Base-by-base conservation (phyloP, 2,797 vertebrate genomes). In the Lutjanus argentimaculatus region DNA sequence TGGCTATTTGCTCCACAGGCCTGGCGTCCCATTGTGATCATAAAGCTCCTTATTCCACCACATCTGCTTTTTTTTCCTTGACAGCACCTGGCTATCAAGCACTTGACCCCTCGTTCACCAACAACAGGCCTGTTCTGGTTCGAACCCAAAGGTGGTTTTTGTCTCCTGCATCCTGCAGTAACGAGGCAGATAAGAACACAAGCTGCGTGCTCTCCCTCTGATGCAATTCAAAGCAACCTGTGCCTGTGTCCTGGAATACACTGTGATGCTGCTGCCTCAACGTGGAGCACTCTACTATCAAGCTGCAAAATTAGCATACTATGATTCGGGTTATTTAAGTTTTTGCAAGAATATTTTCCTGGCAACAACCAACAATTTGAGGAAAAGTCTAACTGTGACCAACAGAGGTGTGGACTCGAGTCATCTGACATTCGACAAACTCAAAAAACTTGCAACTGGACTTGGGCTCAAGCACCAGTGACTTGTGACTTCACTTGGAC, bases 211-310 rank as follows among this genome's bases (percentile, higher is more conserved):
- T 89, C 62, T 85, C 15, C 21, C 83, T 92, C 86, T 92, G 94
- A 96, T 93, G 94, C 87, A 94, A 93, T 83, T 84, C 89, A 93
- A 85, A 83, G 94, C 93, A 95, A 95, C 84, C 87, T 79, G 7
- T 55, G 16, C 8, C 42, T 0, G 2, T 75, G 55, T 68, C 67
- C 68, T 82, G 65, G 25, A 59, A 71, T 79, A 67, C 59, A 55
- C 63, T 75, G 52, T 57, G 36, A 64, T 56, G 49, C 8, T 75
- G 56, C 61, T 57, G 48, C 67, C 25, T 63, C 42, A 10, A 4
- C 56, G 14, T 21, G 17, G 21, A 75, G 2, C 30, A 45, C 17
- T 74, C 49, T 67, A 45, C 59, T 36, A 72, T 75, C 3, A 72
- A 9, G 21, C 21, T 49, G 48, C 40, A 68, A 58, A 79, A 76